Base-by-base conservation (phyloP, 2,797 vertebrate genomes). In the Astyanax mexicanus region DNA sequence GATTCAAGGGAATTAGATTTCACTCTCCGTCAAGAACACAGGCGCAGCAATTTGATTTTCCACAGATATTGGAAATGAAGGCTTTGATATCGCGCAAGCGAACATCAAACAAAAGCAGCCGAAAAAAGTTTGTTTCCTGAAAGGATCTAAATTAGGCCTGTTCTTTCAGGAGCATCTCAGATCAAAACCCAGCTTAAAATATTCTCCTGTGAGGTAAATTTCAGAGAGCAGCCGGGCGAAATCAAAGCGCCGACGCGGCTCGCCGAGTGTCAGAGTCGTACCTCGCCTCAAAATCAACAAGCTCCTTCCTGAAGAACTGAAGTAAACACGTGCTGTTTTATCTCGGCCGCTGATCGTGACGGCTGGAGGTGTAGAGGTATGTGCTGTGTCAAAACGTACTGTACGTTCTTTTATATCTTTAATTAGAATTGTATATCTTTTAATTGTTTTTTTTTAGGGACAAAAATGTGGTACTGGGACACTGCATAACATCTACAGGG, bases 151-250 rank as follows among this genome's bases (percentile, higher is more conserved):
- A 83, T 81, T 64, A 81, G 69, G 51, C 37, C 54, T 66, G 62
- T 64, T 72, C 68, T 80, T 72, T 58, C 44, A 77, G 69, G 19
- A n/a, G 42, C 52, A 17, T 64, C 40, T n/a, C 21, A 79, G 73
- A 84, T 82, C 80, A 84, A 81, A 57, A 84, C 67, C 52, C 51
- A 57, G 62, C 69, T 76, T 73, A 75, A 77, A 72, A 70, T 74
- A 76, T 74, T 70, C 47, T 60, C 57, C 45, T 54, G 45, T 45
- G 55, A 78, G 65, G 45, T 66, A 62, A 76, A 78, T 58, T 66
- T 71, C 27, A 64, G 67, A 69, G 69, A 74, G 35, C 19, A 52
- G 49, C 72, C 57, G 21, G 45, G 17, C 12, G 32, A 52, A 66
- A 81, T 81, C 69, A 76, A 81, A 81, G 65, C 8, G 15, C 25